These are phyloP conservation scores for Corythaeola cristata DNA, from an alignment of 2,113 vertebrate species.

Conservation along the genomic window DNA sequence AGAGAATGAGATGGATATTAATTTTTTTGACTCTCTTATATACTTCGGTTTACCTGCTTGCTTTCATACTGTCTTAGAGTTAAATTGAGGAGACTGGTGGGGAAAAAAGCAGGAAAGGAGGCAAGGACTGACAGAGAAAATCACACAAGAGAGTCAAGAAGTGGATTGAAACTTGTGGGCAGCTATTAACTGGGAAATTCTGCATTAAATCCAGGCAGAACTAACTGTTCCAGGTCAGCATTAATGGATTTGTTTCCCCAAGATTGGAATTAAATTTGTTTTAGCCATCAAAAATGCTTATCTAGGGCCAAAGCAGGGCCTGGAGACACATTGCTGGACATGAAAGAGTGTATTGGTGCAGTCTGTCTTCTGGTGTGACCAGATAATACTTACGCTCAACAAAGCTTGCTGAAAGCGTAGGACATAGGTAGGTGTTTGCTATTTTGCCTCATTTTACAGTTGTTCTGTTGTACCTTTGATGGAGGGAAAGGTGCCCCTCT, in stretches of 20 bases:
- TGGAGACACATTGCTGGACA: rapidly evolving
- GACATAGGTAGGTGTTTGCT: not conserved
- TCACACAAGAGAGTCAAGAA: not conserved
- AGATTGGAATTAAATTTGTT: not conserved
- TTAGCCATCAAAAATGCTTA: not conserved
- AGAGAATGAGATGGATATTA: not conserved
- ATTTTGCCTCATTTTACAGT: not conserved
- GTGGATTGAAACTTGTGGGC: not conserved
- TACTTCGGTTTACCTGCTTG: not conserved
- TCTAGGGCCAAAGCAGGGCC: not conserved
- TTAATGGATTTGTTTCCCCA: not conserved
- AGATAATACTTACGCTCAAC: not conserved
- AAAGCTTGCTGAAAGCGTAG: not conserved
- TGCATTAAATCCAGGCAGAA: not conserved
- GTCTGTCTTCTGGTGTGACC: not conserved
- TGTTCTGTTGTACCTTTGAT: not conserved
- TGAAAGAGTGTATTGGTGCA: not conserved
- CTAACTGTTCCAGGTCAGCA: not conserved
- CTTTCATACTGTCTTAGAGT: not conserved
- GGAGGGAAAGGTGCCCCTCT: not conserved
- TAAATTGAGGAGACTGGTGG: not conserved
- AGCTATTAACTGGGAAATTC: not conserved
- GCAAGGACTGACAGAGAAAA: not conserved
- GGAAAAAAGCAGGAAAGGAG: not conserved
- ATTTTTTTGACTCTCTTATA: not conserved